These are phyloP conservation scores for Drosophila setosimentum DNA, from an alignment of 2,888 invertebrate genomes.

Conservation along the genomic window DNA sequence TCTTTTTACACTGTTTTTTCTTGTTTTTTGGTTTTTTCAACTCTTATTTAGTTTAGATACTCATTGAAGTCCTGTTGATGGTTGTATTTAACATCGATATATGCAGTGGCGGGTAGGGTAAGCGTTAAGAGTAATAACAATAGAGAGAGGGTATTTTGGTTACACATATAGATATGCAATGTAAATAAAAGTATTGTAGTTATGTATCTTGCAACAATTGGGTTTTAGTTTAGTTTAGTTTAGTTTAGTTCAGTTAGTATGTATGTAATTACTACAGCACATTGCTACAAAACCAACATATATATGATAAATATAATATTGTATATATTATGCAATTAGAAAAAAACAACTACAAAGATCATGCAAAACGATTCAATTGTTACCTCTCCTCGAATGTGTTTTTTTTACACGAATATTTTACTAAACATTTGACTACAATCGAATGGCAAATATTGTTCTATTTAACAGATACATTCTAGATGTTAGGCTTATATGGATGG, in stretches of 20 bases:
- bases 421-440: conserved; percentile 55
- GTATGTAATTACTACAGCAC: conserved; percentile 15
- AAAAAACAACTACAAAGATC: conserved; percentile 70
- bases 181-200: conserved; percentile 24
- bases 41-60: conserved; percentile 83
- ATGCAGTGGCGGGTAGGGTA: conserved; percentile 82
- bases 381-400: conserved; percentile 39
- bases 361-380: conserved; percentile 75
- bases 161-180: conserved; percentile 77
- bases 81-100: conserved; percentile 76
- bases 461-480: conserved; percentile 37
- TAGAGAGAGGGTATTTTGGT: conserved; percentile 80
- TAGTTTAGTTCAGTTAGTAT: conserved; percentile 37
- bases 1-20: conserved; percentile 33
- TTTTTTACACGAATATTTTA: conserved; percentile 40
- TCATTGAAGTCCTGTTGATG: conserved; percentile 85
- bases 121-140: conserved; percentile 79
- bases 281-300: conserved; percentile 24
- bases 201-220: conserved; percentile 13
- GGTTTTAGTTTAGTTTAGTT: conserved; percentile 12
- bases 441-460: conserved; percentile 53
- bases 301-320: conserved; percentile 10
- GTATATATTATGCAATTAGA: conserved; percentile 25
- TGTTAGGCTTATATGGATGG: conserved; percentile 55
- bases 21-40: conserved; percentile 39